Evolutionary conservation across 2,797 vertebrate genomes (phyloP).

Genomic region (Ciconia nigra): DNA sequence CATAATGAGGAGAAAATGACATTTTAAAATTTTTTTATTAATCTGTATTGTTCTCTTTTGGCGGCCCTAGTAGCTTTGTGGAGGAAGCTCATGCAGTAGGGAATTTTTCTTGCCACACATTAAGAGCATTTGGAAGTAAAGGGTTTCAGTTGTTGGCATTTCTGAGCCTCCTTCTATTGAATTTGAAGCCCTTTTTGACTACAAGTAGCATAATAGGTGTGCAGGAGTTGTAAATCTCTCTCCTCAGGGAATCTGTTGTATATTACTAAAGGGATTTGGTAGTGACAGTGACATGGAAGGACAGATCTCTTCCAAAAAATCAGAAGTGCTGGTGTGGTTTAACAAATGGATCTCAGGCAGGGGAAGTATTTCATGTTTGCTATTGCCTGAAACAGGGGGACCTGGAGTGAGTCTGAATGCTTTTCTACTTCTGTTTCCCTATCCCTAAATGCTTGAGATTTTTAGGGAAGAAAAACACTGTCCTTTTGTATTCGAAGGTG

Average conservation of each 20-base stretch:
- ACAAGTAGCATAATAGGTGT: neutral
- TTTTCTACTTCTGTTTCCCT: neutral
- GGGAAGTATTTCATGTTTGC: neutral
- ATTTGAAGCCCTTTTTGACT: neutral
- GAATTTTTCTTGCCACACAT: neutral
- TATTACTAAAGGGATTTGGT: neutral
- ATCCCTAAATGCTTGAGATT: neutral
- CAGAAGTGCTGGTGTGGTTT: neutral
- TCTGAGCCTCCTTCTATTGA: neutral
- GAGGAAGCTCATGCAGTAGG: neutral
- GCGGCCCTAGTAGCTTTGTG: neutral
- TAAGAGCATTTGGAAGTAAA: neutral
- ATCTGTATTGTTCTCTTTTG: constrained; percentile 1
- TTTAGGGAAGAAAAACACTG: neutral
- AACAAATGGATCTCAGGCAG: neutral
- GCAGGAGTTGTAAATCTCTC: neutral
- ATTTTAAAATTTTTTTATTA: neutral
- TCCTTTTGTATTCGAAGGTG: neutral
- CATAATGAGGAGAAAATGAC: neutral
- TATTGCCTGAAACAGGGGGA: neutral
- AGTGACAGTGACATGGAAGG: neutral
- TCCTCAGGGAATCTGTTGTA: neutral
- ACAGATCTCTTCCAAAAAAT: neutral
- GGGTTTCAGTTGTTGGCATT: neutral
- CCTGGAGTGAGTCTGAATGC: neutral